phyloP scores from a whole-genome alignment of 2,888 invertebrate genomes.

The Gibbula magus region DNA sequence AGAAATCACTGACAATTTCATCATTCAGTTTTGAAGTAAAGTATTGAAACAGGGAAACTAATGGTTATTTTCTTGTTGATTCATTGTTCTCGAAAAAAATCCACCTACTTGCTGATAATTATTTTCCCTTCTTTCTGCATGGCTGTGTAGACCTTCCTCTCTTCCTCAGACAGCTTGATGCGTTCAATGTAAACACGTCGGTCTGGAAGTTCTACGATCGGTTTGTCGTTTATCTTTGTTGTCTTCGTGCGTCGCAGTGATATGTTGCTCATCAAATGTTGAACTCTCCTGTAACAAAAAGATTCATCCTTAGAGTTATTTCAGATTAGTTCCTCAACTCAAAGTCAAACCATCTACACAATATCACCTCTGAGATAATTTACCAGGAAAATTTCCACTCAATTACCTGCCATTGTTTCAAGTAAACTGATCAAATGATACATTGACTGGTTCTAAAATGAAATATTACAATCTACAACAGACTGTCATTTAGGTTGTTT shows the following conservation, averaged over 20 bases:
- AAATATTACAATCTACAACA: too few relatives aligned
- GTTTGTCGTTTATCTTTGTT: slow-evolving; percentile 67
- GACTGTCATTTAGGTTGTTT: too few relatives aligned
- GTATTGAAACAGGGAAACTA: not conserved
- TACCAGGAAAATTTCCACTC: too few relatives aligned
- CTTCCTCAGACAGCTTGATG: slow-evolving; percentile 66
- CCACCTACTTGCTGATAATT: slow-evolving; percentile 56
- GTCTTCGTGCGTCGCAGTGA: slow-evolving; percentile 60
- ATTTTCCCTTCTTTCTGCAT: slow-evolving; percentile 60
- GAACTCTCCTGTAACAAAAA: slow-evolving; percentile 48
- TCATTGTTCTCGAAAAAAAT: too few relatives aligned
- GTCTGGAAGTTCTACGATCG: slow-evolving; percentile 67
- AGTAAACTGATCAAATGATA: too few relatives aligned
- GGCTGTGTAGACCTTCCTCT: slow-evolving; percentile 66
- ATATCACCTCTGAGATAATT: too few relatives aligned
- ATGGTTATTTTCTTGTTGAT: too few relatives aligned
- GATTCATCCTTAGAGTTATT: not conserved
- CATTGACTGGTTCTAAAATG: too few relatives aligned
- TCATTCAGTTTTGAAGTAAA: not conserved
- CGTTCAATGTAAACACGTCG: slow-evolving; percentile 64
- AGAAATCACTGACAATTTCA: not conserved
- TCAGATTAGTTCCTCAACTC: not conserved
- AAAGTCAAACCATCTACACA: too few relatives aligned
- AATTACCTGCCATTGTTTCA: too few relatives aligned
- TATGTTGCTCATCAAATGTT: slow-evolving; percentile 52